Conservation (phyloP, 37 sponge, comb jelly and placozoan species). For the Amphimedon queenslandica region DNA sequence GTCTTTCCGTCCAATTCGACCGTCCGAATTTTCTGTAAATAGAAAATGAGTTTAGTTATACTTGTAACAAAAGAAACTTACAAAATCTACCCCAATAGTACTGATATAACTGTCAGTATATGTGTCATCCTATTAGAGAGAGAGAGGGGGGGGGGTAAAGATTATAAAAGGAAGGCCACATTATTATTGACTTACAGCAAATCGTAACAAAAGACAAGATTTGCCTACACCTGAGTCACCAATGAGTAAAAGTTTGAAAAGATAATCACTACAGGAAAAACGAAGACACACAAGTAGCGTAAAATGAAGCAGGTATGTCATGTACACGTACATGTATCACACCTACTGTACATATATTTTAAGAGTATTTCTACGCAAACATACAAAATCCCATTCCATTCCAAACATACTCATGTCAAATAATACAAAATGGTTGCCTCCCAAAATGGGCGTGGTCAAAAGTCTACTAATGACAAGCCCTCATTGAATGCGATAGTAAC, state of each 20-base stretch:
- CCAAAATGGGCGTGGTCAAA: no score
- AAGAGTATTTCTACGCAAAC: no score
- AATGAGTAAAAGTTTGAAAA: conserved; percentile 95
- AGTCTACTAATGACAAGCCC: no score
- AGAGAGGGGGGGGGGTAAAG: not conserved
- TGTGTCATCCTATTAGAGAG: conserved; percentile 84
- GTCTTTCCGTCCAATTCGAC: conserved; percentile 96
- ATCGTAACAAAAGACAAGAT: conserved; percentile 95
- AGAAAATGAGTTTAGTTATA: not conserved
- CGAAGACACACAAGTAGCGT: not conserved
- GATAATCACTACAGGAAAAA: conserved; percentile 72
- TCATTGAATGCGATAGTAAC: no score
- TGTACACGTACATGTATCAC: no score
- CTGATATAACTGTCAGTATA: conserved; percentile 97
- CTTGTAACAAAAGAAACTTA: conserved; percentile 48
- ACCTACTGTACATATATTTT: no score
- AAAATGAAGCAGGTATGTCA: no score
- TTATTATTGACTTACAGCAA: conserved; percentile 75
- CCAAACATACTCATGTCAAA: no score
- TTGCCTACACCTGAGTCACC: conserved; percentile 99
- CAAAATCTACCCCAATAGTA: conserved; percentile 99
- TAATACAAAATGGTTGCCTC: no score
- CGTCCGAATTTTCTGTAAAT: conserved; percentile 89
- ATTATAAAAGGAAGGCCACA: not conserved
- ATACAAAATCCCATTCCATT: no score